Percentiles rank a stretch among this genome's conserved stretches.
These are phyloP conservation scores for Pseudopipra pipra DNA, from an alignment of 2,113 vertebrate genomes.

Conservation along the genomic window DNA sequence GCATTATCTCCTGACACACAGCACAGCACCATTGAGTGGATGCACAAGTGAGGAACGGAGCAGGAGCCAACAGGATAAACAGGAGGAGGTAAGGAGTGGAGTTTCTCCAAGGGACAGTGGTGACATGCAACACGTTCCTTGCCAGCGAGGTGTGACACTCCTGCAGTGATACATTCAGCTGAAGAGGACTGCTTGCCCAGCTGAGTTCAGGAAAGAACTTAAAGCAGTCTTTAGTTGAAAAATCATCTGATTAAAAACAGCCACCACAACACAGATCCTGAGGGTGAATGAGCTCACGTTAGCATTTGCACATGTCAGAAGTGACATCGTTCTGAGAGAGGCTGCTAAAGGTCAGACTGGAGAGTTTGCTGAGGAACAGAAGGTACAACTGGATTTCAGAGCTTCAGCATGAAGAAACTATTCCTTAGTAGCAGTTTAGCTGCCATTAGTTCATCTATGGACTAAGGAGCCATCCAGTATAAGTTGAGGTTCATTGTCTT, in stretches of 20 bases:
- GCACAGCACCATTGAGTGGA: slow-evolving; percentile 68
- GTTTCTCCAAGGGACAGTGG: slow-evolving; percentile 49
- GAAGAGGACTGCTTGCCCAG: slow-evolving; percentile 53
- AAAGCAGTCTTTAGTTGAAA: slow-evolving; percentile 57
- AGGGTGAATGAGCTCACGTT: slow-evolving; percentile 57
- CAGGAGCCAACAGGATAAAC: slow-evolving; percentile 13
- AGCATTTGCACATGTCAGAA: slow-evolving; percentile 61
- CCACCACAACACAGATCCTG: slow-evolving; percentile 55
- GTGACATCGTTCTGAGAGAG: slow-evolving; percentile 55
- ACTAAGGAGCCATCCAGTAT: slow-evolving; percentile 71
- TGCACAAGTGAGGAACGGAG: slow-evolving; percentile 19
- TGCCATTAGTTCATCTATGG: slow-evolving; percentile 71
- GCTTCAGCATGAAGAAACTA: slow-evolving; percentile 65
- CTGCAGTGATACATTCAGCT: slow-evolving; percentile 50
- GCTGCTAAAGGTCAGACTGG: slow-evolving; percentile 44
- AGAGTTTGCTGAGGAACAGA: slow-evolving; percentile 49
- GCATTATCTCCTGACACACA: slow-evolving; percentile 68
- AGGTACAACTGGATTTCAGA: slow-evolving; percentile 33
- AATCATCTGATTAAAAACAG: slow-evolving; percentile 48
- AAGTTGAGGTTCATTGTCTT: slow-evolving; percentile 75
- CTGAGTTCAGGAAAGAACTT: slow-evolving; percentile 40
- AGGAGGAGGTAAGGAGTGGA: slow-evolving; percentile 48
- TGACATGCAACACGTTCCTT: slow-evolving; percentile 58
- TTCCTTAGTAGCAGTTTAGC: slow-evolving; percentile 74
- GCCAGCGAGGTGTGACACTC: slow-evolving; percentile 23